A percentile compares a stretch with the other conserved stretches of the same genome.
These are phyloP conservation scores for Cosmia trapezina DNA, from an alignment of 2,888 invertebrate genomes.

Conservation along the genomic window DNA sequence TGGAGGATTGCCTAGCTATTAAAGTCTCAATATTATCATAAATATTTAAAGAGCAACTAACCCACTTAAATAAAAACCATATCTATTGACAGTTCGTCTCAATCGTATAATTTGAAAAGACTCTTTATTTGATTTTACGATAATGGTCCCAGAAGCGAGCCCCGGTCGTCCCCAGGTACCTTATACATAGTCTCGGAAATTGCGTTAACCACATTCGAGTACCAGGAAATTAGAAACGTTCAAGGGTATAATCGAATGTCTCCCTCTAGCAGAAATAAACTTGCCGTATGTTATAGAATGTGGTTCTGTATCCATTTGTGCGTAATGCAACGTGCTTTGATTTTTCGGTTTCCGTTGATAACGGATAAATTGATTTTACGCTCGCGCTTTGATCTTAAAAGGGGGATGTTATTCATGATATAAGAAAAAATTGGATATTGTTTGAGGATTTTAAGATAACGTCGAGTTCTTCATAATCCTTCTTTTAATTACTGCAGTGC, in stretches of 20 bases:
- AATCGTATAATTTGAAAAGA: constrained; percentile 81
- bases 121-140: constrained; percentile 86
- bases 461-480: constrained; percentile 16
- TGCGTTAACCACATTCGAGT: constrained; percentile 89
- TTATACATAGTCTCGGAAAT: constrained; percentile 87
- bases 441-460: constrained; percentile 3
- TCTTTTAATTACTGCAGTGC: constrained; percentile 30
- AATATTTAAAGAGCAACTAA: constrained; percentile 8
- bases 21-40: not conserved
- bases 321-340: constrained; percentile 69
- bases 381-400: constrained; percentile 45
- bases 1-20: not conserved
- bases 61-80: constrained; percentile 37
- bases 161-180: constrained; percentile 82
- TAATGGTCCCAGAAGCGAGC: constrained; percentile 80
- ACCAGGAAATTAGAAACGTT: constrained; percentile 90
- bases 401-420: constrained; percentile 18
- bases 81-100: constrained; percentile 76
- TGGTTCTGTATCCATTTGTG: constrained; percentile 66
- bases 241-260: constrained; percentile 89
- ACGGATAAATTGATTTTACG: constrained; percentile 61
- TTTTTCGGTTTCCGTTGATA: constrained; percentile 58
- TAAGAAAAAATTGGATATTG: constrained; percentile 6
- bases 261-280: constrained; percentile 82
- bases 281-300: constrained; percentile 76